Evolutionary conservation across 1,140 invertebrate genomes (phyloP).

Genomic region (Pseudobourletiella spinata): DNA sequence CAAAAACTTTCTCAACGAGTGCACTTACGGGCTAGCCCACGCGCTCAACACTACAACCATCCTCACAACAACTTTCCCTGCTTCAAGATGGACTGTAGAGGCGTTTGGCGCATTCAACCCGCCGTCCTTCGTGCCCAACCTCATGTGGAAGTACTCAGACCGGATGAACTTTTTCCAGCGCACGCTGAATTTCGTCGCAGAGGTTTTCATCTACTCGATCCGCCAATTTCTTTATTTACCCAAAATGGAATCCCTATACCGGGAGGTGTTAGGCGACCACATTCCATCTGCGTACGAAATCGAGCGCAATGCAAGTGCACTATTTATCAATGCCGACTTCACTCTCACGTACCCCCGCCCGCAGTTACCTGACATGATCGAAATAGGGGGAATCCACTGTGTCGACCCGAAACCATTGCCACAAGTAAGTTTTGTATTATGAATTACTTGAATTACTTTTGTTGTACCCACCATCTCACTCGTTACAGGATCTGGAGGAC

Average conservation of each 20-base stretch:
- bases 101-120: not conserved
- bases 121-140: not conserved
- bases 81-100: too few relatives aligned
- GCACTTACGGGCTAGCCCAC: too few relatives aligned
- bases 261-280: not conserved
- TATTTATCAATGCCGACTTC: not conserved
- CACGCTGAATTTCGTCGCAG: not conserved
- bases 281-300: not conserved
- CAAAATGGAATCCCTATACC: not conserved
- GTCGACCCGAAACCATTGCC: not conserved
- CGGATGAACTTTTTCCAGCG: not conserved
- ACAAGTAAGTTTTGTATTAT: not conserved
- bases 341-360: not conserved
- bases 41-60: too few relatives aligned
- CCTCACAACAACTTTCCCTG: too few relatives aligned
- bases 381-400: not conserved
- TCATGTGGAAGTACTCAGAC: not conserved
- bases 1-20: too few relatives aligned
- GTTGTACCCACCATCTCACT: too few relatives aligned
- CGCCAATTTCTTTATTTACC: not conserved
- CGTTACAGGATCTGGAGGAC: constrained; percentile 32
- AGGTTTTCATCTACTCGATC: not conserved
- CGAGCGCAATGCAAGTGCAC: not conserved
- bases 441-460: not conserved
- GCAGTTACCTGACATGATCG: not conserved